A percentile compares a stretch with the other conserved stretches of the same genome.
These are phyloP conservation scores for Drosophila kepulauana DNA, from an alignment of 1,140 invertebrate genomes.

Conservation along the genomic window DNA sequence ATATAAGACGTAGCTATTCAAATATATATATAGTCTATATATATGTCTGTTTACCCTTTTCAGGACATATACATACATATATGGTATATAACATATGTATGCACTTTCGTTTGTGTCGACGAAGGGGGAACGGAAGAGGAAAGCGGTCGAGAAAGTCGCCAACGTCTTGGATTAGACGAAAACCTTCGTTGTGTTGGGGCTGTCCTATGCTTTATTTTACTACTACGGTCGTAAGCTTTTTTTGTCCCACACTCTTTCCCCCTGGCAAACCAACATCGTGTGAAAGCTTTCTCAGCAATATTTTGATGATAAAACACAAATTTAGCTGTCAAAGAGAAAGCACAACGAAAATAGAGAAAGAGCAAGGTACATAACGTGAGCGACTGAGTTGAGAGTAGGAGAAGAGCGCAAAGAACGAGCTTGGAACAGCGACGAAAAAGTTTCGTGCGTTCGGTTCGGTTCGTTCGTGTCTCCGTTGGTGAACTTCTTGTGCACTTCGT, in stretches of 20 bases:
- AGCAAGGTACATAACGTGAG: not conserved
- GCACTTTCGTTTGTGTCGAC: slow-evolving; percentile 34
- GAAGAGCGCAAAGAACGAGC: slow-evolving; percentile 22
- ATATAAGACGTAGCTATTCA: slow-evolving; percentile 6
- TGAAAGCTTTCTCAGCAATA: slow-evolving; percentile 27
- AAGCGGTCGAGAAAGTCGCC: slow-evolving; percentile 8
- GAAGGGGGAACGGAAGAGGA: not conserved
- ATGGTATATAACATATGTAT: slow-evolving; percentile 17
- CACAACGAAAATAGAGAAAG: slow-evolving; percentile 11
- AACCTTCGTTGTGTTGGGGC: slow-evolving; percentile 31
- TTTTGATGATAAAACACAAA: slow-evolving; percentile 51
- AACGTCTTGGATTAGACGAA: not conserved
- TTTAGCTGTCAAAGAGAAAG: slow-evolving; percentile 45
- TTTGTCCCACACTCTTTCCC: too few relatives aligned
- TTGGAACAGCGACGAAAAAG: slow-evolving; percentile 24
- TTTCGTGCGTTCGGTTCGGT: not conserved
- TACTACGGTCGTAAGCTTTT: slow-evolving; percentile 41
- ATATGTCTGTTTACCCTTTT: slow-evolving; percentile 24
- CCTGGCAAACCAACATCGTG: not conserved
- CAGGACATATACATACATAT: slow-evolving; percentile 4
- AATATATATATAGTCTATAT: slow-evolving; percentile 9
- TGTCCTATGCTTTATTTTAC: slow-evolving; percentile 33
- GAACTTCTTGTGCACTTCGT: slow-evolving; percentile 28
- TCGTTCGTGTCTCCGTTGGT: not conserved
- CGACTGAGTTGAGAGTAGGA: not conserved